These are phyloP conservation scores for Drosophila parvula DNA, from an alignment of 1,140 invertebrate genomes.

Conservation along the genomic window DNA sequence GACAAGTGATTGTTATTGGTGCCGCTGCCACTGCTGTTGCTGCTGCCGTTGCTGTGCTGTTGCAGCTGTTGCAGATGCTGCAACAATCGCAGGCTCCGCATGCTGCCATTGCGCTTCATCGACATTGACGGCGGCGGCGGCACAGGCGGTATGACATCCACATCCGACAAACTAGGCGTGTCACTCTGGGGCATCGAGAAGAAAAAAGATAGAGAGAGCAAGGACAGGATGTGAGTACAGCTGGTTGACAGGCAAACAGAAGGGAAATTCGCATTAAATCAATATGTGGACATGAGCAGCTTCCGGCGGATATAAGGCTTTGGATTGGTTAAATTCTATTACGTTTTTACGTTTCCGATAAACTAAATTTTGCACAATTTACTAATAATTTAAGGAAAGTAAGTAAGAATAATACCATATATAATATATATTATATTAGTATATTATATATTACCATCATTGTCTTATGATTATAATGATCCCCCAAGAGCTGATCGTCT, in stretches of 20 bases:
- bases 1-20: constrained; percentile 63
- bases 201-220: neutral
- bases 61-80: constrained; percentile 71
- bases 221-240: constrained; percentile 41
- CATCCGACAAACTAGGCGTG: constrained; percentile 76
- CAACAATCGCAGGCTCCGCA: constrained; percentile 72
- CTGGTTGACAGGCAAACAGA: constrained; percentile 31
- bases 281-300: constrained; percentile 51
- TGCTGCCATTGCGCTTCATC: constrained; percentile 77
- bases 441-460: neutral
- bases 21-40: constrained; percentile 27
- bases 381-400: too few relatives aligned
- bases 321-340: neutral
- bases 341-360: neutral
- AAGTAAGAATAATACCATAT: too few relatives aligned
- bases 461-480: neutral
- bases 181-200: constrained; percentile 59
- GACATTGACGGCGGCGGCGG: constrained; percentile 73
- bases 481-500: neutral
- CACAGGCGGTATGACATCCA: constrained; percentile 80
- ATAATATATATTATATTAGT: too few relatives aligned
- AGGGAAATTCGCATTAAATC: constrained; percentile 60
- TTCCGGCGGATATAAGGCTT: constrained; percentile 48
- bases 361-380: neutral
- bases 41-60: constrained; percentile 44